These are phyloP conservation scores for Scaptomyza caliginosa DNA, from an alignment of 2,888 invertebrate genomes.

Conservation along the genomic window DNA sequence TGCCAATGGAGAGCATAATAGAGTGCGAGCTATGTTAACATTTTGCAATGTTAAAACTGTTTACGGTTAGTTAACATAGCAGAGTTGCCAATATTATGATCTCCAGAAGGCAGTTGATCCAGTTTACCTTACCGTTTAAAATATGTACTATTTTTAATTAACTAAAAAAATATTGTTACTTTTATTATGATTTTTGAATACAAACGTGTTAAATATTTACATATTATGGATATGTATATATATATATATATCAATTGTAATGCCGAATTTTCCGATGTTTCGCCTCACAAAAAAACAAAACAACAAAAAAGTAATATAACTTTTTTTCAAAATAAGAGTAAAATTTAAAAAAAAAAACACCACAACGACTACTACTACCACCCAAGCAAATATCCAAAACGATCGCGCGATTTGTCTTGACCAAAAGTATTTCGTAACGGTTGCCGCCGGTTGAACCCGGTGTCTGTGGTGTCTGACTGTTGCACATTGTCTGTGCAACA, in stretches of 20 bases:
- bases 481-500: constrained; percentile 27
- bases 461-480: constrained; percentile 28
- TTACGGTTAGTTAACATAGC: background rate
- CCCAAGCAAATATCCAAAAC: constrained; percentile 53
- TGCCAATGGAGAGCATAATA: constrained; percentile 37
- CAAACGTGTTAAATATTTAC: constrained; percentile 53
- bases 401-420: constrained; percentile 49
- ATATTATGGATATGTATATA: constrained; percentile 45
- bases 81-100: constrained; percentile 31
- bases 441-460: constrained; percentile 29
- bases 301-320: constrained; percentile 25
- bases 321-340: constrained; percentile 28
- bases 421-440: constrained; percentile 39
- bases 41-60: background rate
- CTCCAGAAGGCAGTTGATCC: constrained; percentile 8
- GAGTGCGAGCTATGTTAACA: constrained; percentile 18
- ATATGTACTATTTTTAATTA: constrained; percentile 47
- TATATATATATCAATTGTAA: constrained; percentile 79
- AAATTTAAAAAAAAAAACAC: constrained; percentile 31
- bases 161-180: constrained; percentile 67
- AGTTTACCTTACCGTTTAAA: constrained; percentile 28
- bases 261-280: constrained; percentile 85
- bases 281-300: constrained; percentile 82
- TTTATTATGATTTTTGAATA: constrained; percentile 73
- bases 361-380: constrained; percentile 30